Percentiles rank a stretch among this genome's conserved stretches.
Conservation (phyloP, 92 coral and sea anemone species). For the Desmophyllum pertusum region DNA sequence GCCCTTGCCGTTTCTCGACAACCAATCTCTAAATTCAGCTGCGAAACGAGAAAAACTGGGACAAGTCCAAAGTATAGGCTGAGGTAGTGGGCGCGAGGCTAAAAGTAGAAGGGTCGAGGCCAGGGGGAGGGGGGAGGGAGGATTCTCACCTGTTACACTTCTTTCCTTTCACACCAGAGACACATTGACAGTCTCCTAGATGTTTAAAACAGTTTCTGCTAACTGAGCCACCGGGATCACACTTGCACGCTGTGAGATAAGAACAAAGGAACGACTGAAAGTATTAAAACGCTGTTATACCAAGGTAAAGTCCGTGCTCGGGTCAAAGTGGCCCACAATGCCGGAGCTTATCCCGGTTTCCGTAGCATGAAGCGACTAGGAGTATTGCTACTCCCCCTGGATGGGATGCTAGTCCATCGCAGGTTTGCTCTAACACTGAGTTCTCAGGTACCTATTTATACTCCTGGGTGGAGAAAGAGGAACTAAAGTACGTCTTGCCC, state of each 20-base stretch:
- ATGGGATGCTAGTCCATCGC: neutral
- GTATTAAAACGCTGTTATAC: too few species aligned
- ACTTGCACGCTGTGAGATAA: constrained; percentile 69
- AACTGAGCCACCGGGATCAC: constrained; percentile 90
- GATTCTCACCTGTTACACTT: constrained; percentile 74
- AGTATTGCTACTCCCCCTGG: neutral
- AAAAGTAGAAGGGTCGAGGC: neutral
- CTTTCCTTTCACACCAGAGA: constrained; percentile 68
- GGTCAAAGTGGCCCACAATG: too few species aligned
- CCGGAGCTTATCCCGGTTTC: neutral
- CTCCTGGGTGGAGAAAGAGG: neutral
- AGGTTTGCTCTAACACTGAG: neutral
- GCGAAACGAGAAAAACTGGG: too few species aligned
- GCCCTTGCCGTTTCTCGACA: too few species aligned
- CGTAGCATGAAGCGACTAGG: neutral
- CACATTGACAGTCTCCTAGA: constrained; percentile 79
- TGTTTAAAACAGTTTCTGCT: constrained; percentile 73
- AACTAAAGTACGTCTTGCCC: too few species aligned
- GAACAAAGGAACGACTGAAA: neutral
- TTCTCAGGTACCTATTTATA: neutral
- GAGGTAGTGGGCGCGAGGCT: neutral
- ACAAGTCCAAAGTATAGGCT: too few species aligned
- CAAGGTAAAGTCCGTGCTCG: too few species aligned
- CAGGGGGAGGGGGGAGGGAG: neutral
- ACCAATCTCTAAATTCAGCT: too few species aligned